Conservation (phyloP, 2,113 vertebrate species). For the Emydura subglobosa region DNA sequence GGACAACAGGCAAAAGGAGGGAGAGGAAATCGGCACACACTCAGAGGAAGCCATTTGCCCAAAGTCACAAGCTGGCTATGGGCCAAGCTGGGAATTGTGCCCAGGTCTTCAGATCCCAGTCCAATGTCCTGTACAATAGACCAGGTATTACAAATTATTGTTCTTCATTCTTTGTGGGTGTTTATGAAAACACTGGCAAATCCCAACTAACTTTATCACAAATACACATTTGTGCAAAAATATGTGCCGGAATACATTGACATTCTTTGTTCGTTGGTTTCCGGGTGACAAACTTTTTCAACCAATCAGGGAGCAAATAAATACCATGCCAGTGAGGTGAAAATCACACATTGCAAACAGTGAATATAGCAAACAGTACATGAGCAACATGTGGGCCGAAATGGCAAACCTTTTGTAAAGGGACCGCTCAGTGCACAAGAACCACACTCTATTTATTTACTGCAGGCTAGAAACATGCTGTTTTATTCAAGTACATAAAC, state of each 20-base stretch:
- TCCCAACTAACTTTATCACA: neutral
- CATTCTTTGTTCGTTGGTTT: neutral
- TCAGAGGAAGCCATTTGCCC: neutral
- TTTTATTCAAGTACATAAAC: neutral
- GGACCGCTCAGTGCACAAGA: neutral
- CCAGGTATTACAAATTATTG: accelerated
- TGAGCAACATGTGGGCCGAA: neutral
- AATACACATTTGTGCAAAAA: neutral
- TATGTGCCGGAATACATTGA: accelerated
- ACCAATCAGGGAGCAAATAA: neutral
- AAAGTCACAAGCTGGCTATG: neutral
- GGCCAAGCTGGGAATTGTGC: neutral
- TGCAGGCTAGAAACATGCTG: neutral
- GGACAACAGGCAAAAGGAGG: neutral
- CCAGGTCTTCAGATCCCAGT: neutral
- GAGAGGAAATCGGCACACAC: neutral
- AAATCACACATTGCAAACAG: neutral
- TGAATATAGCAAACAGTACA: neutral
- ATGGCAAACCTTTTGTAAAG: neutral
- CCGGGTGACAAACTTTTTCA: neutral
- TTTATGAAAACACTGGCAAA: neutral
- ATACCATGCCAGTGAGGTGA: neutral
- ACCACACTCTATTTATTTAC: neutral
- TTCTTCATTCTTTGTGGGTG: neutral
- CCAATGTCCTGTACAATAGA: neutral